A percentile compares a stretch with the other conserved stretches of the same genome.
These are phyloP conservation scores for Tragulus kanchil DNA, from an alignment of 2,113 vertebrate genomes.

Conservation along the genomic window DNA sequence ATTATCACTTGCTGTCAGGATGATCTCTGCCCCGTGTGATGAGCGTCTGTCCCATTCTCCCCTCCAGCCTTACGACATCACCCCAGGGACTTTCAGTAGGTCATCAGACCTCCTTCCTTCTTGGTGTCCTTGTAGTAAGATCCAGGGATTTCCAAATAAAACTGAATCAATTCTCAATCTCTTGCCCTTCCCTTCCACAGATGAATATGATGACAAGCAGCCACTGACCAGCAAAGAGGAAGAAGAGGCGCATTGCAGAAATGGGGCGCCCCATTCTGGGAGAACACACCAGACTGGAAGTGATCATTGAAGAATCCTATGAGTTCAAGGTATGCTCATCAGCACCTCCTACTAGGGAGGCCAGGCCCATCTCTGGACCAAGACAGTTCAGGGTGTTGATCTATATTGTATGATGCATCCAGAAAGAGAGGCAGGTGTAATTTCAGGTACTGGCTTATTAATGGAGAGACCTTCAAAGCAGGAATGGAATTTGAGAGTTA, in stretches of 20 bases:
- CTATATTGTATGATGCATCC: neutral
- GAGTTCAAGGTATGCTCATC: conserved; percentile 94
- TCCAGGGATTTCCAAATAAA: conserved; percentile 43
- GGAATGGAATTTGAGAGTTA: neutral
- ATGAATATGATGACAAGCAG: conserved; percentile 90
- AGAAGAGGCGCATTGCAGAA: conserved; percentile 94
- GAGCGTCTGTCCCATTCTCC: neutral
- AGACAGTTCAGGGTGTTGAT: neutral
- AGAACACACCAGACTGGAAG: conserved; percentile 93
- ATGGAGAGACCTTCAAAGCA: neutral
- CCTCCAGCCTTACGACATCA: neutral
- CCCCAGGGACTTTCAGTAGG: neutral
- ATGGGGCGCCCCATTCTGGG: conserved; percentile 94
- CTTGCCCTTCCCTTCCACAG: conserved; percentile 86
- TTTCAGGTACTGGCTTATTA: neutral
- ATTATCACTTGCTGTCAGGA: neutral
- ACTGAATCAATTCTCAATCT: neutral
- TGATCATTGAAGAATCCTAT: conserved; percentile 97
- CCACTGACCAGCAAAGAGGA: conserved; percentile 93
- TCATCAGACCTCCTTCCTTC: neutral
- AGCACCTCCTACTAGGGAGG: neutral
- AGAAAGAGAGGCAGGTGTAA: neutral
- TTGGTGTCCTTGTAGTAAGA: neutral
- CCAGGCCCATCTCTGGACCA: neutral
- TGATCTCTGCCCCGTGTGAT: too few relatives aligned